These are phyloP conservation scores for Lamproptera curius DNA, from an alignment of 2,888 invertebrate species.

Conservation along the genomic window DNA sequence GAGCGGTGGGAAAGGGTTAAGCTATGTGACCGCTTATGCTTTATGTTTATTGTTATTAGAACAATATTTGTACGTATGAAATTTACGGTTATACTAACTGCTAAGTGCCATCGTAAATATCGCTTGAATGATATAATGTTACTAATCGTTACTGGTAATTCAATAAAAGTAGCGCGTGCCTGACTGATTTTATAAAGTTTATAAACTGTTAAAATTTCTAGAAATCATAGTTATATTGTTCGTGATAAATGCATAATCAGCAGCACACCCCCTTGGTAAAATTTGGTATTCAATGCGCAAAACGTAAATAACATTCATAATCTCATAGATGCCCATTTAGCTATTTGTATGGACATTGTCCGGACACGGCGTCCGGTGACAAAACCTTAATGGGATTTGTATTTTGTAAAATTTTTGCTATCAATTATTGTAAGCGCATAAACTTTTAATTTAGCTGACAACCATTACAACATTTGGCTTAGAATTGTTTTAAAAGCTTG, in stretches of 20 bases:
- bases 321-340: conserved; percentile 41
- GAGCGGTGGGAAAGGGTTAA: conserved; percentile 76
- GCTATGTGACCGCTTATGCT: conserved; percentile 46
- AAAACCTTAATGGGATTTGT: conserved; percentile 34
- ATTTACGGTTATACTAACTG: conserved; percentile 71
- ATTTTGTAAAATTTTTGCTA: conserved; percentile 3
- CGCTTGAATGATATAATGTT: conserved; percentile 15
- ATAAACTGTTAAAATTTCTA: conserved; percentile 22
- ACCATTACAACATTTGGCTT: background rate
- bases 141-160: background rate
- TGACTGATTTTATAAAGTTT: background rate
- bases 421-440: background rate
- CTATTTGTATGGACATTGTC: conserved; percentile 18
- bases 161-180: background rate
- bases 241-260: conserved; percentile 53
- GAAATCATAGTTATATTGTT: conserved; percentile 62
- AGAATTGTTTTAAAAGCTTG: background rate
- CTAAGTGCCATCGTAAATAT: conserved; percentile 27
- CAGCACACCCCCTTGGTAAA: no score
- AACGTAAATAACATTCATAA: conserved; percentile 43
- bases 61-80: conserved; percentile 72
- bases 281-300: no score
- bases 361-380: conserved; percentile 37
- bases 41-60: conserved; percentile 76
- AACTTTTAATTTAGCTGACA: background rate